Conservation (phyloP, 1,140 invertebrate genomes). For the Magallana ariakensis region DNA sequence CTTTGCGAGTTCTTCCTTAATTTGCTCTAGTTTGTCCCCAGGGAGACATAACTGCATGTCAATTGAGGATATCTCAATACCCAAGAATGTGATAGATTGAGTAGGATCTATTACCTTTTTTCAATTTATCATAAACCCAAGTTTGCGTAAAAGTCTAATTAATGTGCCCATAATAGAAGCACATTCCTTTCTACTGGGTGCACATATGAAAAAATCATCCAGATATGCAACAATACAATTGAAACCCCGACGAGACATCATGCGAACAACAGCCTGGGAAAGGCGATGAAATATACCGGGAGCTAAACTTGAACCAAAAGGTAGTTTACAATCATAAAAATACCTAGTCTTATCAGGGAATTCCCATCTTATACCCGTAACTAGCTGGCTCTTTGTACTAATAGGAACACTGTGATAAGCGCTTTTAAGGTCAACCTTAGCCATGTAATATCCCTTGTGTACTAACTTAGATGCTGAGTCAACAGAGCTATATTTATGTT, state of each 20-base stretch:
- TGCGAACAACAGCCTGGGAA: conserved; percentile 40
- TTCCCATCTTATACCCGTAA: not conserved
- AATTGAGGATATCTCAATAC: not conserved
- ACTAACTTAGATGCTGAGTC: conserved; percentile 20
- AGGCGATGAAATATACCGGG: conserved; percentile 37
- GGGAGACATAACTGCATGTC: not conserved
- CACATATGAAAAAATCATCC: conserved; percentile 56
- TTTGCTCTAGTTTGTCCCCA: not conserved
- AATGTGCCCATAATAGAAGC: not conserved
- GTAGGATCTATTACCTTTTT: conserved; percentile 38
- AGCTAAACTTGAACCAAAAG: conserved; percentile 44
- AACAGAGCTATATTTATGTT: conserved; percentile 35
- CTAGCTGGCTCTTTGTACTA: not conserved
- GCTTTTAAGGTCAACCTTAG: conserved; percentile 42
- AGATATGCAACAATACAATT: conserved; percentile 35
- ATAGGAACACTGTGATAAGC: conserved; percentile 40
- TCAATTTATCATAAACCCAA: conserved; percentile 52
- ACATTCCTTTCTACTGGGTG: conserved; percentile 25
- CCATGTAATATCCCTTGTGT: conserved; percentile 38
- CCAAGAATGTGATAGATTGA: not conserved
- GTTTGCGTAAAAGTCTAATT: conserved; percentile 17
- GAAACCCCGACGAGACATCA: conserved; percentile 38
- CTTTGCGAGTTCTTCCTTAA: not conserved
- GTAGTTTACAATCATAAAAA: conserved; percentile 46
- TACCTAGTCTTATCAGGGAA: not conserved